Evolutionary conservation across 2,797 vertebrate genomes (phyloP).

Genomic region (Tympanoctomys barrerae): DNA sequence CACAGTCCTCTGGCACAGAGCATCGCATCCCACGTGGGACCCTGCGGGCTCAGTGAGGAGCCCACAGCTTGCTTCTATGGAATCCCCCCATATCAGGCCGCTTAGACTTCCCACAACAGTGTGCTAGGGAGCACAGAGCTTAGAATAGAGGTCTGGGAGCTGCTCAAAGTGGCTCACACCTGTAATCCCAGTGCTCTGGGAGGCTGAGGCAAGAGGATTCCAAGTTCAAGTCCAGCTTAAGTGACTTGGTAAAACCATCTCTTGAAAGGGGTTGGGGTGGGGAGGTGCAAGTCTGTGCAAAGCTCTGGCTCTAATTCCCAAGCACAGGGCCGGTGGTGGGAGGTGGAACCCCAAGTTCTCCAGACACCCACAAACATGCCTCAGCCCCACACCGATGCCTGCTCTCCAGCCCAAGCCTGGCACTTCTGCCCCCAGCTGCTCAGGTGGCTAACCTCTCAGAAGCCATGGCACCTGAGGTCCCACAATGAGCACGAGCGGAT

Average conservation of each 20-base stretch:
- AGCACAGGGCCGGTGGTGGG: neutral
- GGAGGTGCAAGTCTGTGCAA: neutral
- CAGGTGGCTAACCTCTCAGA: neutral
- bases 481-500: neutral
- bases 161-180: neutral
- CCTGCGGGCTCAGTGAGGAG: neutral
- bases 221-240: neutral
- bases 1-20: neutral
- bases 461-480: neutral
- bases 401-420: neutral
- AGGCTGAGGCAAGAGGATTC: neutral
- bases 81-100: neutral
- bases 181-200: neutral
- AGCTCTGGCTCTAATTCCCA: neutral
- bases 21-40: neutral
- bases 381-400: neutral
- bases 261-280: neutral
- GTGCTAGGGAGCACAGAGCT: neutral
- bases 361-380: neutral
- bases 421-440: neutral
- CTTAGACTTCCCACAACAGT: neutral
- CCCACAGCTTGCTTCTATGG: neutral
- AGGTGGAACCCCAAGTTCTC: neutral
- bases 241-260: neutral
- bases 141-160: neutral